A percentile compares a stretch with the other conserved stretches of the same genome.
Conservation (phyloP, 2,113 vertebrate species). For the Hemichromis elongatus region DNA sequence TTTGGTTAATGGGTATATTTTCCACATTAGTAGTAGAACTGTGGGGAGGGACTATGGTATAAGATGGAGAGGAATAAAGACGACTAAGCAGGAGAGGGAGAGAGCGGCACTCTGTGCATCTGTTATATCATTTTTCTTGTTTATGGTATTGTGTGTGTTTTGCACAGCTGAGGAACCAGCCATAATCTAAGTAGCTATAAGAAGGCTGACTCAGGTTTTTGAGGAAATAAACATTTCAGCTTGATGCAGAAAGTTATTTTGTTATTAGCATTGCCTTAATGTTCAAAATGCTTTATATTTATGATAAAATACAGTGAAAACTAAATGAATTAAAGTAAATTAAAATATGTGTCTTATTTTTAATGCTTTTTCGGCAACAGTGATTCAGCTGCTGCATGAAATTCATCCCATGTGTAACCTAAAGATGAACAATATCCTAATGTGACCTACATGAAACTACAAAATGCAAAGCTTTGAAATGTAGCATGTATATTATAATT, state of each 20-base stretch:
- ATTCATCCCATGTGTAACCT: background rate
- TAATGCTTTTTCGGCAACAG: background rate
- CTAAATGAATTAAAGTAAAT: background rate
- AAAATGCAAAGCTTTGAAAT: background rate
- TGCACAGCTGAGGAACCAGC: background rate
- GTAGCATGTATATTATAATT: background rate
- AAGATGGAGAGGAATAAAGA: background rate
- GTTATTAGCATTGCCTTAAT: background rate
- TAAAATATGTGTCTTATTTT: background rate
- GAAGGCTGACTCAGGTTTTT: background rate
- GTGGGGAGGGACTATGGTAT: background rate
- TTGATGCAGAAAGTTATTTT: no score
- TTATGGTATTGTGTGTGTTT: background rate
- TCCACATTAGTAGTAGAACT: constrained; percentile 13
- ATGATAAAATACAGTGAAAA: background rate
- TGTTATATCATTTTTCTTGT: background rate
- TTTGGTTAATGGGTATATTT: constrained; percentile 20
- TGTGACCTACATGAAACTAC: background rate
- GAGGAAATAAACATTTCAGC: background rate
- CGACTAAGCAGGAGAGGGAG: background rate
- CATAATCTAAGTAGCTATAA: background rate
- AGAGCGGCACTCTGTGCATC: background rate
- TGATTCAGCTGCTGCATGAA: background rate
- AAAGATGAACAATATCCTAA: background rate
- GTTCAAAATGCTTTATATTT: background rate